These are phyloP conservation scores for Latheticus oryzae DNA, from an alignment of 2,888 invertebrate genomes.

Conservation along the genomic window DNA sequence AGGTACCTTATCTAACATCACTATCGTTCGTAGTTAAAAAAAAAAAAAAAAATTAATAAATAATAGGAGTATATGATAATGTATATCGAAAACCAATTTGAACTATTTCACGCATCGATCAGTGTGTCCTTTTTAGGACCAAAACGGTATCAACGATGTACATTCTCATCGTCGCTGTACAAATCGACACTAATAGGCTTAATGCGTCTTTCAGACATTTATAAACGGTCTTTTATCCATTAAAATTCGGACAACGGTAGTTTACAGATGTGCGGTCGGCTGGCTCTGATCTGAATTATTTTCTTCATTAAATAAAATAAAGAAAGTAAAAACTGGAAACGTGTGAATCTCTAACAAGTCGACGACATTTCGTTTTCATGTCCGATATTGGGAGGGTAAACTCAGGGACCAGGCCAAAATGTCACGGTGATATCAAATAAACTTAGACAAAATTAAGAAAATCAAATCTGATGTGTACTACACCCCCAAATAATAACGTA, in stretches of 20 bases:
- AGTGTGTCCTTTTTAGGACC: constrained; percentile 9
- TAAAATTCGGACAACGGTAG: constrained; percentile 41
- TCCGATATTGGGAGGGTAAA: constrained; percentile 63
- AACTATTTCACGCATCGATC: constrained; percentile 36
- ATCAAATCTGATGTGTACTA: constrained; percentile 63
- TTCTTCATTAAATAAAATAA: constrained; percentile 18
- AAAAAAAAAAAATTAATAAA: constrained; percentile 31
- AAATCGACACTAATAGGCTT: constrained; percentile 39
- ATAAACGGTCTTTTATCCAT: constrained; percentile 51
- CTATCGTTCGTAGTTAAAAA: constrained; percentile 46
- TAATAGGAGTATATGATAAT: too few species aligned
- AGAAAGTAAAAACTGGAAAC: constrained; percentile 32
- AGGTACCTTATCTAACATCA: constrained; percentile 56
- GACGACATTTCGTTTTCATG: constrained; percentile 44
- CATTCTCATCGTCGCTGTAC: constrained; percentile 38
- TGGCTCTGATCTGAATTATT: constrained; percentile 46
- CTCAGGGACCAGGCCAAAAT: constrained; percentile 69
- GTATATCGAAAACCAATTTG: constrained; percentile 38
- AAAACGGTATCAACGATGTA: constrained; percentile 31
- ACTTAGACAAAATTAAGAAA: constrained; percentile 63
- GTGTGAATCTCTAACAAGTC: constrained; percentile 55
- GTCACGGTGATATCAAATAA: constrained; percentile 67
- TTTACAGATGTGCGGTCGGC: constrained; percentile 43
- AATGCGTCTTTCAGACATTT: constrained; percentile 53
- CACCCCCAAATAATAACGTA: constrained; percentile 60